Conservation (phyloP, 2,113 vertebrate genomes). For the Phyllopteryx taeniolatus region DNA sequence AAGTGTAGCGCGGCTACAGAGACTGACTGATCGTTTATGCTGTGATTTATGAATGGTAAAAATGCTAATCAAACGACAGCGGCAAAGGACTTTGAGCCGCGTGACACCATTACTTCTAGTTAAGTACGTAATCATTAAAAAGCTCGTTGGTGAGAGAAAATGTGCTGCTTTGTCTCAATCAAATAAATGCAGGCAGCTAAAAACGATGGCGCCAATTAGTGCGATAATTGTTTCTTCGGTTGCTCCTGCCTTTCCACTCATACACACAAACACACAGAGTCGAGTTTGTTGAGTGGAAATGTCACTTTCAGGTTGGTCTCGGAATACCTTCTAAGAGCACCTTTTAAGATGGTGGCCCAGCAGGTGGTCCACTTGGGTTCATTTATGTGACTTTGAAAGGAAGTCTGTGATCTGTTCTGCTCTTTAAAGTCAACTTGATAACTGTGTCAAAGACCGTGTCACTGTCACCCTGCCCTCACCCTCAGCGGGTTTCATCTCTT, state of each 20-base stretch:
- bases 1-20: background rate
- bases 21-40: background rate
- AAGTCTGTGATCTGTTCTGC: conserved; percentile 10
- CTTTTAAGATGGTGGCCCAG: background rate
- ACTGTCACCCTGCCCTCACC: conserved; percentile 2
- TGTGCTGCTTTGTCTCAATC: background rate
- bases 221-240: conserved; percentile 16
- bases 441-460: conserved; percentile 8
- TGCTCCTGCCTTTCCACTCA: background rate
- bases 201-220: background rate
- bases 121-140: background rate
- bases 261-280: conserved; percentile 4
- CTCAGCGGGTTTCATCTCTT: conserved; percentile 5
- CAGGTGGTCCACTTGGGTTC: conserved; percentile 26
- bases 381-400: conserved; percentile 25
- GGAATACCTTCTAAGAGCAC: conserved; percentile 8
- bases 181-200: background rate
- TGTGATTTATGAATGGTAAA: background rate
- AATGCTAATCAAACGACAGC: background rate
- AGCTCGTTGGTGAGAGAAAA: background rate
- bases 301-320: background rate
- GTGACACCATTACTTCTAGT: background rate
- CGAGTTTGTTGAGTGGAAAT: background rate
- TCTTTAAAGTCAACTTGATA: conserved; percentile 19
- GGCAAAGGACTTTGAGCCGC: background rate